Base-by-base conservation (phyloP, 2,888 invertebrate genomes). In the Neria commutata region DNA sequence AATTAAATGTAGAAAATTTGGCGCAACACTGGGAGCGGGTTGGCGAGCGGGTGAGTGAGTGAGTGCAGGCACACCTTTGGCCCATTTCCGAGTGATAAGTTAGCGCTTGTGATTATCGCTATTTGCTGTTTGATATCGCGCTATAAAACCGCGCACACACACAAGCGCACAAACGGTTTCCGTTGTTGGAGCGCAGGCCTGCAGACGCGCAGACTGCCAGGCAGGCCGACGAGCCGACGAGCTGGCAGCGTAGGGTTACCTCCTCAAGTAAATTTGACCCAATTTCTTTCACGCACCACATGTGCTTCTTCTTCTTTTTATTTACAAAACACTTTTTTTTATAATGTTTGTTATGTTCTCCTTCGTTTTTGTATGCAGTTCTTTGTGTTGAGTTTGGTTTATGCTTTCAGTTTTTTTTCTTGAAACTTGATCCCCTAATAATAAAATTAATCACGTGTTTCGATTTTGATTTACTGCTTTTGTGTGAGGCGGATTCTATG, bases 401-500 rank as follows among this genome's bases (percentile, higher is more conserved):
- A 2, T 11, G 10, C 10, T 6, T 29, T 29, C 11, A 11, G 19
- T 46, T 51, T 46, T 61, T 59, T 61, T 64, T 66, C 37, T 52
- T 50, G 73, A 61, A 71, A 73, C 63, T 66, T 74, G 73, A 73
- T 70, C 67, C 67, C 70, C 66, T 64, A 70, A 72, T 70, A 64
- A 66, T 68, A 64, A 50, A 51, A 62, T 58, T 65, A 70, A 74
- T 75, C 72, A 72, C 69, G 71, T 72, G 68, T 67, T 64, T 64
- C 56, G 61, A 65, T 64, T 56, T 54, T 62, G 52, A 61, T 58
- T 62, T 67, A 66, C 58, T 61, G 64, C 64, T 61, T 64, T 72
- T 14, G 21, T 42, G 14, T 42, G 42, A 37, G 37, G 29, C 5
- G 29, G 11, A 11, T 29, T 29, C 11, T 29, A 29, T n/a, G 8